Evolutionary conservation across 2,113 vertebrate species (phyloP).

Genomic region (Ophiodon elongatus): DNA sequence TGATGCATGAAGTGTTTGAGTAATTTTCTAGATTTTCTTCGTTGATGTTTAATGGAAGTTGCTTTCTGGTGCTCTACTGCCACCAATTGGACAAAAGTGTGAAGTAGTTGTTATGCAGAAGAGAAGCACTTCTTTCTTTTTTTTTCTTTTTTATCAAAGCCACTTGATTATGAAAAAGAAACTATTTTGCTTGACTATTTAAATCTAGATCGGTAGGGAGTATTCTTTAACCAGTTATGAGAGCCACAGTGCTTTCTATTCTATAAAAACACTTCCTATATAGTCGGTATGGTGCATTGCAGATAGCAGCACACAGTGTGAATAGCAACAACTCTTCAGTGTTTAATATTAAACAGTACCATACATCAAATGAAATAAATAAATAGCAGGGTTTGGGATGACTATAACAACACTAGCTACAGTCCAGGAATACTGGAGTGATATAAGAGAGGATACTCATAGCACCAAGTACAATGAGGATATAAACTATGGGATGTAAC

Average conservation of each 20-base stretch:
- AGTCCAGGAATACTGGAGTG: neutral
- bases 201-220: neutral
- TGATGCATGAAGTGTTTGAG: neutral
- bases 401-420: neutral
- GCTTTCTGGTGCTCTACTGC: conserved; percentile 51
- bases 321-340: neutral
- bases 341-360: neutral
- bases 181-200: neutral
- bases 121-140: neutral
- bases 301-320: neutral
- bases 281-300: neutral
- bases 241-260: neutral
- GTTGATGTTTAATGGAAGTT: neutral
- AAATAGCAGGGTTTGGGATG: neutral
- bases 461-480: neutral
- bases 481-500: neutral
- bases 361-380: neutral
- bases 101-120: neutral
- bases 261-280: neutral
- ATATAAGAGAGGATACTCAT: neutral
- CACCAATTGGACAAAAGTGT: conserved; percentile 48
- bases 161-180: neutral
- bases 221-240: too few relatives aligned
- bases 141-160: neutral
- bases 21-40: neutral